Evolutionary conservation across 1,140 invertebrate species (phyloP).

Genomic region (Drosophila elegans): DNA sequence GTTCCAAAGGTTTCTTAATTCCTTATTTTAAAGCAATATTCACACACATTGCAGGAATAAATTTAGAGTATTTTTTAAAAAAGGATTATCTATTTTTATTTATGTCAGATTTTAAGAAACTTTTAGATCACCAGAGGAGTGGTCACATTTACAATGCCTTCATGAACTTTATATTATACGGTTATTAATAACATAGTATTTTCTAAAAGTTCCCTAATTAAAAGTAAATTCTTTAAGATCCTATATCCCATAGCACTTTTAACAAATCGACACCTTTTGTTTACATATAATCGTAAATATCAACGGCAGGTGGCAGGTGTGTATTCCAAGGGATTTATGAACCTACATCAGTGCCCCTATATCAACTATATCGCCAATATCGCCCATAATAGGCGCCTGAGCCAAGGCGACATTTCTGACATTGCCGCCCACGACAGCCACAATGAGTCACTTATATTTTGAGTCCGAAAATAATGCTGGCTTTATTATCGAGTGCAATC

Average conservation of each 20-base stretch:
- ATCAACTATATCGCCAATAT: conserved; percentile 1
- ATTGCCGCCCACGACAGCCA: conserved; percentile 32
- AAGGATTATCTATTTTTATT: no score
- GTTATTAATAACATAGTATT: no score
- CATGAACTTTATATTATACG: no score
- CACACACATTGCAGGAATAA: no score
- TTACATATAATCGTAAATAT: conserved; percentile 20
- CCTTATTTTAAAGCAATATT: no score
- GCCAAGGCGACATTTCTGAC: conserved; percentile 36
- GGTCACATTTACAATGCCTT: no score
- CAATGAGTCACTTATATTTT: conserved; percentile 36
- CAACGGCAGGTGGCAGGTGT: conserved; percentile 8
- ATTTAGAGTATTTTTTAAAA: no score
- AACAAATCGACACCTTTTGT: conserved; percentile 8
- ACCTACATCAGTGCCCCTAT: conserved; percentile 9
- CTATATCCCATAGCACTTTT: no score
- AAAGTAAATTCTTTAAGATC: neutral
- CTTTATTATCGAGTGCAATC: conserved; percentile 30
- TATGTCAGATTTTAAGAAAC: no score
- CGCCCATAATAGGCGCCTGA: conserved; percentile 16
- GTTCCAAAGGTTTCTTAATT: no score
- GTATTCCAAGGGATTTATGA: conserved; percentile 21
- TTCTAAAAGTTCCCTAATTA: no score
- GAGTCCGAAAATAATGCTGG: conserved; percentile 33
- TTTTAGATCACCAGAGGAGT: no score